Percentiles rank a stretch among this genome's conserved stretches.
Conservation (phyloP, 2,888 invertebrate species). For the Nowickia ferox region DNA sequence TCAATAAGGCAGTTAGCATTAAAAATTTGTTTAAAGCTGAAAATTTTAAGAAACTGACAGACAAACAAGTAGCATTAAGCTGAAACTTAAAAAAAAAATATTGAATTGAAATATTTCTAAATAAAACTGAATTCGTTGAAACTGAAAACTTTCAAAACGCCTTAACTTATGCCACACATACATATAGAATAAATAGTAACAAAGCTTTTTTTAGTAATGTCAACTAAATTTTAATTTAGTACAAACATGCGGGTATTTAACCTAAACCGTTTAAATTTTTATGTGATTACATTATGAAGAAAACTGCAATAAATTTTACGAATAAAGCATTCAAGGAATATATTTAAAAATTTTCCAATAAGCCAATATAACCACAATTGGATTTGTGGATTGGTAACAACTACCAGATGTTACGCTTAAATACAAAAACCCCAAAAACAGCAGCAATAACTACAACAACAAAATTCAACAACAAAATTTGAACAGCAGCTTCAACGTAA, state of each 20-base stretch:
- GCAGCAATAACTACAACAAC: not conserved
- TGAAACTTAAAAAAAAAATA: too few species aligned
- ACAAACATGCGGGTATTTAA: not conserved
- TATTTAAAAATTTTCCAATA: slow-evolving; percentile 39
- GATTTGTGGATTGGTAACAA: slow-evolving; percentile 64
- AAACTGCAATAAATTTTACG: slow-evolving; percentile 3
- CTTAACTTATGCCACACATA: slow-evolving; percentile 11
- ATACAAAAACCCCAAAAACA: slow-evolving; percentile 24
- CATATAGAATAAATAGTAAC: not conserved
- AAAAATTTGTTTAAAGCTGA: too few species aligned
- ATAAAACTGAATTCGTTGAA: not conserved
- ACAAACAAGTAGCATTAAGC: too few species aligned
- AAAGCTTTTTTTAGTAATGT: slow-evolving; percentile 18
- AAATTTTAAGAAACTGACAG: too few species aligned
- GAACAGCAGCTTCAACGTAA: not conserved
- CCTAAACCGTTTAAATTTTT: not conserved
- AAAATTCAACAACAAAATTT: not conserved
- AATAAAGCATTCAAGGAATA: slow-evolving; percentile 6
- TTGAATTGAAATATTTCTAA: too few species aligned
- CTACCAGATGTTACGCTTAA: slow-evolving; percentile 44
- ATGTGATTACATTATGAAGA: not conserved
- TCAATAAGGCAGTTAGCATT: too few species aligned
- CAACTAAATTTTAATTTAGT: not conserved
- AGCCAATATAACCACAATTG: slow-evolving; percentile 56
- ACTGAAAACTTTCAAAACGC: not conserved